phyloP scores from a whole-genome alignment of 2,113 vertebrate species.

The Carassius carassius region DNA sequence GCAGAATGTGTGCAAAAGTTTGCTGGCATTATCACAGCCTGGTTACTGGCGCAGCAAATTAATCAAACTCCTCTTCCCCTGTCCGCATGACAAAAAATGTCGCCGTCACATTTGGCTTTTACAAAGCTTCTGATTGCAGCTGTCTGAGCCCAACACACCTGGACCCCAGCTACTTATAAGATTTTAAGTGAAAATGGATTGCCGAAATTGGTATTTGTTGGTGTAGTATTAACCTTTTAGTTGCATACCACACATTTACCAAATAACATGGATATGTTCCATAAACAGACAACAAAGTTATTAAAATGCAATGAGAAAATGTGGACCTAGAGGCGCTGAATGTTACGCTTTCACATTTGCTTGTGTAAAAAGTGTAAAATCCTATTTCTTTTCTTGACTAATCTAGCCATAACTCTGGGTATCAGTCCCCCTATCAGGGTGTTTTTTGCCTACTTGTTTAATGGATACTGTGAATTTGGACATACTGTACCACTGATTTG shows the following conservation, averaged over 20 bases:
- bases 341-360: neutral
- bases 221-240: neutral
- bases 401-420: neutral
- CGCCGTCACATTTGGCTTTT: constrained; percentile 19
- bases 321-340: neutral
- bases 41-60: constrained; percentile 25
- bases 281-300: neutral
- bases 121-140: constrained; percentile 7
- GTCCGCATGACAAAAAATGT: constrained; percentile 26
- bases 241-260: neutral
- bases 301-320: neutral
- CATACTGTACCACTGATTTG: too few species aligned
- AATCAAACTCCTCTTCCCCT: constrained; percentile 30
- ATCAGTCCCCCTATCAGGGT: neutral
- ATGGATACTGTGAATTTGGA: neutral
- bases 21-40: constrained; percentile 5
- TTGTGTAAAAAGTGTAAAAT: neutral
- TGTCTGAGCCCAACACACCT: too few species aligned
- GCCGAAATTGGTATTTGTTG: neutral
- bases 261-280: neutral
- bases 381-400: neutral
- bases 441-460: neutral
- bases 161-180: neutral
- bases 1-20: constrained; percentile 15
- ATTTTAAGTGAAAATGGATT: neutral